Evolutionary conservation across 2,113 vertebrate species (phyloP), one percentile per base, ranked within the genome.

Genomic region (Syngnathus scovelli): DNA sequence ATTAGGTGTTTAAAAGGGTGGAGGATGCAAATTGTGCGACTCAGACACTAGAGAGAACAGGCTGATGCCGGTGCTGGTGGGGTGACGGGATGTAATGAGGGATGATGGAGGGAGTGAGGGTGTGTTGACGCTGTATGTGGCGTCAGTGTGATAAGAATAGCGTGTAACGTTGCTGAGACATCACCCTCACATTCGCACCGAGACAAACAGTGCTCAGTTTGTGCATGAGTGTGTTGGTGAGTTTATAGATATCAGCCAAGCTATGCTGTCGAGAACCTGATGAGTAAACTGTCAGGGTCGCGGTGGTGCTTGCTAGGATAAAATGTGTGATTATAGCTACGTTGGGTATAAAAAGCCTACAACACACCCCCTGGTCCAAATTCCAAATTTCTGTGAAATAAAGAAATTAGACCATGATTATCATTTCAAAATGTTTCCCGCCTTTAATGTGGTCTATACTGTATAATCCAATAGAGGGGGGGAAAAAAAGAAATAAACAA

Each of bases 101-200:
- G 13, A 46, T 46, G 44, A 46, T 46, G 88, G 88, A 86, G 89
- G 89, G 82, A 86, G 89, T 52, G 83, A 85, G 72, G 77, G 87
- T 85, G 88, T 88, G 83, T 86, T 92, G 91, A 92, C 90, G 91
- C 86, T 83, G 88, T 85, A 77, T 81, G 79, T 92, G 90, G 90
- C 91, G 91, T 92, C 91, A 92, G 80, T 76, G 84, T n/a, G 89
- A 90, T 90, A 92, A 92, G 88, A 92, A 92, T 92, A 92, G 91
- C 88, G 89, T 87, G 88, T 89, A 86, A 82, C 55, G 80, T 78
- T 83, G 84, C 87, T 89, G 89, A 91, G 90, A 86, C 89, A 89
- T 89, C 86, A 89, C 82, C 87, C 90, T 89, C 89, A 90, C 90
- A 87, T 87, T 84, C 87, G 87, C 87, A 75, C 71, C 76, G 70